These are phyloP conservation scores for Prionace glauca DNA, from an alignment of 2,797 vertebrate species.

Conservation along the genomic window DNA sequence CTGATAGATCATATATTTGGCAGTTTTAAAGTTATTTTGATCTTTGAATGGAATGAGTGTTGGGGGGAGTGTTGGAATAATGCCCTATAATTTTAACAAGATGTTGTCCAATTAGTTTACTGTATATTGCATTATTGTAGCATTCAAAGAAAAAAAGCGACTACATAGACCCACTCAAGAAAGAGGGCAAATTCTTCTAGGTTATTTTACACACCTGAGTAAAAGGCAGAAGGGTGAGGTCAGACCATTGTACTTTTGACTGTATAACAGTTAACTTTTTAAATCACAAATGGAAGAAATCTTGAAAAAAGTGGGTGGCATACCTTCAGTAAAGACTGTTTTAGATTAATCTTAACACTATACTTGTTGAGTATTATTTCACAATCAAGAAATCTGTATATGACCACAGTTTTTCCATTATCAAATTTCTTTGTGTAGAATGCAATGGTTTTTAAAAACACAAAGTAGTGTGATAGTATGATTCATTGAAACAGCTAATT, in stretches of 20 bases:
- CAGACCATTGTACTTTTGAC: neutral
- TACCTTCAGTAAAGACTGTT: neutral
- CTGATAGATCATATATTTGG: neutral
- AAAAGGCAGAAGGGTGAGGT: neutral
- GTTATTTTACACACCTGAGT: neutral
- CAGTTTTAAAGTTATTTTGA: neutral
- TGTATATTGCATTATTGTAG: neutral
- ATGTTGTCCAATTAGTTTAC: neutral
- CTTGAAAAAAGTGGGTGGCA: neutral
- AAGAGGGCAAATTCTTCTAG: neutral
- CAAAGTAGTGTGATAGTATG: too few relatives aligned
- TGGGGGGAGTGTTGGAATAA: neutral
- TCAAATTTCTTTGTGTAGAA: neutral
- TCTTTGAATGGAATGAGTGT: too few relatives aligned
- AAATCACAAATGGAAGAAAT: neutral
- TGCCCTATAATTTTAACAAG: neutral
- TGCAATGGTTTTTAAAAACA: neutral
- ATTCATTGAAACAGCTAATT: neutral
- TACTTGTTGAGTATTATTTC: neutral
- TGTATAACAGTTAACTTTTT: neutral
- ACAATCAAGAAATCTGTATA: neutral
- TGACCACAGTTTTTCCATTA: neutral
- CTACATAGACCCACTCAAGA: neutral
- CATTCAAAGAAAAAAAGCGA: neutral
- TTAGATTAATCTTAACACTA: neutral